phyloP scores from a whole-genome alignment of 2,797 vertebrate genomes.

The Thalassophryne amazonica region DNA sequence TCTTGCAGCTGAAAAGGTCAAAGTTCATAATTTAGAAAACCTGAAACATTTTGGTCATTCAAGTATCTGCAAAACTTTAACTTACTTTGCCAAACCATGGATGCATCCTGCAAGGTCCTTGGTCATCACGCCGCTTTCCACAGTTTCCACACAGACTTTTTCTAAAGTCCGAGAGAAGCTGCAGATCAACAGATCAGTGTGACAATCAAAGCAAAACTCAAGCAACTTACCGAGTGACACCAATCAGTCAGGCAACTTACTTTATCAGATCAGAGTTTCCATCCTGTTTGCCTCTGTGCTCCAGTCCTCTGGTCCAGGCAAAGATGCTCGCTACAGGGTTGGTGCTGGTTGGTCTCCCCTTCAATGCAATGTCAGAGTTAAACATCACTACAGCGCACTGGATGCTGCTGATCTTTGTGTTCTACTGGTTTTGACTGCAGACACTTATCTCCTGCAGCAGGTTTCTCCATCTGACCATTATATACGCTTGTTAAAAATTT shows the following conservation, averaged over 20 bases:
- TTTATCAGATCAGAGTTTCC: conserved; percentile 86
- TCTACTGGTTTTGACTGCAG: too few species aligned
- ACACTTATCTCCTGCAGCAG: too few species aligned
- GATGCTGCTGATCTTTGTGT: too few species aligned
- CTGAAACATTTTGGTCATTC: background rate
- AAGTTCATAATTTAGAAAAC: conserved; percentile 53
- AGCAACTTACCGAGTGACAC: background rate
- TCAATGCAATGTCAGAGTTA: background rate
- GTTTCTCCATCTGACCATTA: too few species aligned
- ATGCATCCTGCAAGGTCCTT: conserved; percentile 97
- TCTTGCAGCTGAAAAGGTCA: conserved; percentile 82
- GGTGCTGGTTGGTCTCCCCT: conserved; percentile 93
- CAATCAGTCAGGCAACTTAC: conserved; percentile 55
- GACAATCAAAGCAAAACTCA: background rate
- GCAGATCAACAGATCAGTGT: background rate
- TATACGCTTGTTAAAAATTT: too few species aligned
- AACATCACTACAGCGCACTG: too few species aligned
- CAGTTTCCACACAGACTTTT: conserved; percentile 89
- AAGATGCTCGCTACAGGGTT: conserved; percentile 98
- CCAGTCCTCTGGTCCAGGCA: conserved; percentile 93
- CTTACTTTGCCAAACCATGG: conserved; percentile 91
- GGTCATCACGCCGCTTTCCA: conserved; percentile 92
- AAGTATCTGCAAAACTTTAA: background rate
- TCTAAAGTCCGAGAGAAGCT: conserved; percentile 92
- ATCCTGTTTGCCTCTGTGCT: conserved; percentile 93